These are phyloP conservation scores for Xiphydria camelus DNA, from an alignment of 2,888 invertebrate genomes.

Conservation along the genomic window DNA sequence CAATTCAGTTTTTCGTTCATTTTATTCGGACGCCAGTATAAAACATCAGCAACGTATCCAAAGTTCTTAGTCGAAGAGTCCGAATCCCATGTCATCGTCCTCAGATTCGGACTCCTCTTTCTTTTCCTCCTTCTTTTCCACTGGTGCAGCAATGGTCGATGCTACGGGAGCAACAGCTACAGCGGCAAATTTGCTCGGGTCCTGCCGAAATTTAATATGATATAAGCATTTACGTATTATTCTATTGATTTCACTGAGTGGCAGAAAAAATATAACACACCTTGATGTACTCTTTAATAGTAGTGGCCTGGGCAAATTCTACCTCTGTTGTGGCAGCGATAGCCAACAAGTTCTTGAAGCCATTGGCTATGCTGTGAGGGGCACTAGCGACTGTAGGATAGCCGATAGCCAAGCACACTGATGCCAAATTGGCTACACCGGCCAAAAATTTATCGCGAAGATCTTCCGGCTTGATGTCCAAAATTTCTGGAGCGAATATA, in stretches of 20 bases:
- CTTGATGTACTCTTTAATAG: slow-evolving; percentile 90
- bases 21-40: no score
- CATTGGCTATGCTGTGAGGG: slow-evolving; percentile 96
- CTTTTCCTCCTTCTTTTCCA: slow-evolving; percentile 74
- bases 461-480: slow-evolving; percentile 98
- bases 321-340: slow-evolving; percentile 95
- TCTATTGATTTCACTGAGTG: not conserved
- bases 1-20: no score
- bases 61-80: slow-evolving; percentile 80
- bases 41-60: no score
- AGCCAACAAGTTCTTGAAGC: slow-evolving; percentile 97
- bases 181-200: slow-evolving; percentile 92
- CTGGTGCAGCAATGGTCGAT: slow-evolving; percentile 67
- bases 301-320: slow-evolving; percentile 91
- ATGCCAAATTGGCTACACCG: slow-evolving; percentile 93
- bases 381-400: slow-evolving; percentile 97
- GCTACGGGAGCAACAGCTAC: slow-evolving; percentile 65
- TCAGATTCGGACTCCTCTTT: slow-evolving; percentile 78
- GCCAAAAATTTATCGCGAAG: slow-evolving; percentile 86
- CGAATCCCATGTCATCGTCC: slow-evolving; percentile 97
- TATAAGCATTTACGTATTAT: not conserved
- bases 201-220: slow-evolving; percentile 63
- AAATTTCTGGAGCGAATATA: slow-evolving; percentile 93
- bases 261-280: slow-evolving; percentile 53
- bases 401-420: slow-evolving; percentile 88